A percentile compares a stretch with the other conserved stretches of the same genome.
phyloP scores from a whole-genome alignment of 2,797 vertebrate species.

The Oceanodroma leucorhoa region DNA sequence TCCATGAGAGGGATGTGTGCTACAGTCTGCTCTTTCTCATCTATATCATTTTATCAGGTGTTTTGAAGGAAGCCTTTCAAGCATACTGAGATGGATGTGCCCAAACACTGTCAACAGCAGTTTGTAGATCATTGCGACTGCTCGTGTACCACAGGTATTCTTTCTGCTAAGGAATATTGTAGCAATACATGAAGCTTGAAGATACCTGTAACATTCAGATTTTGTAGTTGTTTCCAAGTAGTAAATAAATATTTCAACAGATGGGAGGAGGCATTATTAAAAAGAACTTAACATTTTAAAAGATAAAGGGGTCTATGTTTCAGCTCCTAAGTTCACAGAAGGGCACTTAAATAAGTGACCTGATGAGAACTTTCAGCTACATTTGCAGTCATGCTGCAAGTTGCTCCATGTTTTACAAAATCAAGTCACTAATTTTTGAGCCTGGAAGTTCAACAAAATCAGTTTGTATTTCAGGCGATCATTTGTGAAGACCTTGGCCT shows the following conservation, averaged over 20 bases:
- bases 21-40: not conserved
- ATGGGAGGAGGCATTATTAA: not conserved
- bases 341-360: not conserved
- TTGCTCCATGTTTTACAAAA: not conserved
- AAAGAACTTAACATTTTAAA: not conserved
- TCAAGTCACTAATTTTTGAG: not conserved
- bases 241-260: not conserved
- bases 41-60: not conserved
- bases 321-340: not conserved
- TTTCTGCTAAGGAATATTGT: not conserved
- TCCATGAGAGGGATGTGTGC: not conserved
- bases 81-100: not conserved
- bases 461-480: not conserved
- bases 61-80: slow-evolving; percentile 11
- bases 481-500: not conserved
- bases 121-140: not conserved
- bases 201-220: not conserved
- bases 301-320: not conserved
- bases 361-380: not conserved
- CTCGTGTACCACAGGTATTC: not conserved
- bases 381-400: not conserved
- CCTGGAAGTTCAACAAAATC: not conserved
- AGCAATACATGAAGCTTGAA: not conserved
- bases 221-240: not conserved
- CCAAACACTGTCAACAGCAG: not conserved